phyloP scores from a whole-genome alignment of 1,140 invertebrate species.

The Dinoponera quadriceps region DNA sequence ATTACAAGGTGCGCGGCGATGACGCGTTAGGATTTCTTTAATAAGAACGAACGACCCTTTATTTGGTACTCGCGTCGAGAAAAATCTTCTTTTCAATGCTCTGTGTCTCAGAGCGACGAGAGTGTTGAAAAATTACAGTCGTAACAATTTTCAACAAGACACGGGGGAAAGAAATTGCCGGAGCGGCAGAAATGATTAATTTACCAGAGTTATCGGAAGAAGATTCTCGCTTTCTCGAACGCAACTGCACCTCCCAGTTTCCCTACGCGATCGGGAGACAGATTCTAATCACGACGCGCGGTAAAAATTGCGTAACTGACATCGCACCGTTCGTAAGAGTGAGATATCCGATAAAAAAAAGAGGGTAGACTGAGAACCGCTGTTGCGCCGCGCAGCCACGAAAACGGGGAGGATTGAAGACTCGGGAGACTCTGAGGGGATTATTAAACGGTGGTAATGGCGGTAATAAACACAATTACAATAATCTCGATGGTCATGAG shows the following conservation, averaged over 20 bases:
- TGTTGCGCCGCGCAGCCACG: not conserved
- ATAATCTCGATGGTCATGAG: slow-evolving; percentile 60
- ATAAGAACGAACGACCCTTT: not conserved
- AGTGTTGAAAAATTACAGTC: no score
- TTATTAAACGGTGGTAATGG: slow-evolving; percentile 68
- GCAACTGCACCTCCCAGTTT: no score
- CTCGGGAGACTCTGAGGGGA: slow-evolving; percentile 41
- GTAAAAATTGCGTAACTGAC: not conserved
- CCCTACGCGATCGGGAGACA: no score
- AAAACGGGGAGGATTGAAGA: slow-evolving; percentile 37
- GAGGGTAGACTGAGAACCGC: slow-evolving; percentile 39
- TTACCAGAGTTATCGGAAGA: no score
- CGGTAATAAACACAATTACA: slow-evolving; percentile 66
- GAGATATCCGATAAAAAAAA: not conserved
- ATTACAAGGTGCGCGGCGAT: slow-evolving; percentile 37
- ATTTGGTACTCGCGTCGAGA: not conserved
- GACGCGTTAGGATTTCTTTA: slow-evolving; percentile 23
- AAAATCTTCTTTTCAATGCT: not conserved
- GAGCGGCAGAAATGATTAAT: no score
- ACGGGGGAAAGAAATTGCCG: no score
- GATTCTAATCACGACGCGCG: no score
- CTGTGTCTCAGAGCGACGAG: not conserved
- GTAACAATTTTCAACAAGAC: no score
- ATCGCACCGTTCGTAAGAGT: not conserved
- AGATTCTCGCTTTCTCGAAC: no score